phyloP scores from a whole-genome alignment of 2,888 invertebrate species.

The Diachrysia chrysitis region DNA sequence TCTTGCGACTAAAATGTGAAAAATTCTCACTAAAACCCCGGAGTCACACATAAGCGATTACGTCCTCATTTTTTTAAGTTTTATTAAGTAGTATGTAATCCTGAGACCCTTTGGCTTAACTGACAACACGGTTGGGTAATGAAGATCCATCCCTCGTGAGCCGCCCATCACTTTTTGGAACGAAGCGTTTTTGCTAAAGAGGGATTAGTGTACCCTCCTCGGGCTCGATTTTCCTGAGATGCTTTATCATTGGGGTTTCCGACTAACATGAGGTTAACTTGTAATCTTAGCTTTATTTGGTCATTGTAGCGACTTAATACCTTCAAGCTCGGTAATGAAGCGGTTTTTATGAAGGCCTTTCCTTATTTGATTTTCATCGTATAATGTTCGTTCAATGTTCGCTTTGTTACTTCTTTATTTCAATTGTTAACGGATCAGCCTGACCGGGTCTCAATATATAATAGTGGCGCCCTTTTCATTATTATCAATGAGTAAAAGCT shows the following conservation, averaged over 20 bases:
- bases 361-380: slow-evolving; percentile 74
- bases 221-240: slow-evolving; percentile 87
- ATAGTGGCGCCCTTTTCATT: slow-evolving; percentile 30
- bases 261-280: slow-evolving; percentile 89
- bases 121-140: slow-evolving; percentile 87
- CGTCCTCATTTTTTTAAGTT: slow-evolving; percentile 74
- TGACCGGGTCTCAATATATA: slow-evolving; percentile 45
- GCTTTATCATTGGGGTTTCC: slow-evolving; percentile 89
- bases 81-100: slow-evolving; percentile 84
- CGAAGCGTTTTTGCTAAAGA: slow-evolving; percentile 89
- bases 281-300: slow-evolving; percentile 89
- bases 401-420: slow-evolving; percentile 60
- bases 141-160: slow-evolving; percentile 86
- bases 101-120: slow-evolving; percentile 85
- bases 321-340: slow-evolving; percentile 83
- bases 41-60: slow-evolving; percentile 44
- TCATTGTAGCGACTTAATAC: slow-evolving; percentile 85
- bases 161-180: slow-evolving; percentile 89
- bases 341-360: slow-evolving; percentile 80
- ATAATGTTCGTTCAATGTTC: slow-evolving; percentile 50
- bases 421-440: slow-evolving; percentile 62
- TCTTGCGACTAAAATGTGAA: slow-evolving; percentile 24
- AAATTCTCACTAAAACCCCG: slow-evolving; percentile 45
- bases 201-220: slow-evolving; percentile 88
- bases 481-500: slow-evolving; percentile 16